phyloP scores from a whole-genome alignment of 2,888 invertebrate species.

The Athetis lepigone region DNA sequence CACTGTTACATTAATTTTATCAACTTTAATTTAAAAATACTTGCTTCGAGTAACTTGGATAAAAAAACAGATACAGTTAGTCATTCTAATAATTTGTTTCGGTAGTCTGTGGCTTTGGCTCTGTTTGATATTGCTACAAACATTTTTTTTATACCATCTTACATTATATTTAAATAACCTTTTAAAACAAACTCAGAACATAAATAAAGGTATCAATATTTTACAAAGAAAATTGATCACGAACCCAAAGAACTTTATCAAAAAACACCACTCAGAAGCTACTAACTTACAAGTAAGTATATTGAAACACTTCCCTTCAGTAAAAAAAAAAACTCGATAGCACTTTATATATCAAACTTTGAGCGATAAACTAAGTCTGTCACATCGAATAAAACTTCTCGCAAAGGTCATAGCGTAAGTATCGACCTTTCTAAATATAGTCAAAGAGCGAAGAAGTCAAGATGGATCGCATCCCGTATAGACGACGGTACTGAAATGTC shows the following conservation, averaged over 20 bases:
- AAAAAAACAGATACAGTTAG: too few species aligned
- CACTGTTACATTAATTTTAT: conserved; percentile 6
- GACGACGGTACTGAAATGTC: conserved; percentile 13
- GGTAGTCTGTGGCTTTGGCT: too few species aligned
- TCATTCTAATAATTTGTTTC: too few species aligned
- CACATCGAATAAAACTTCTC: conserved; percentile 30
- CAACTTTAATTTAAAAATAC: not conserved
- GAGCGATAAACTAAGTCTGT: conserved; percentile 24
- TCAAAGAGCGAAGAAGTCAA: conserved; percentile 31
- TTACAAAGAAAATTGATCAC: not conserved
- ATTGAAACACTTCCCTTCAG: conserved; percentile 2
- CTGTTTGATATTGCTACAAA: too few species aligned
- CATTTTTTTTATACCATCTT: too few species aligned
- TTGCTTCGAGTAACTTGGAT: too few species aligned
- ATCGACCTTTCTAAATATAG: conserved; percentile 54
- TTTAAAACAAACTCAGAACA: too few species aligned
- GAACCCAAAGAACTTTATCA: not conserved
- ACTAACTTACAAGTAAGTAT: conserved; percentile 2
- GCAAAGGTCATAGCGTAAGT: conserved; percentile 15
- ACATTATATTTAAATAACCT: too few species aligned
- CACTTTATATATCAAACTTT: conserved; percentile 33
- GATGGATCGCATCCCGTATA: conserved; percentile 39
- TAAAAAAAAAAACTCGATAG: conserved; percentile 14
- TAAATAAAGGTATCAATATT: not conserved
- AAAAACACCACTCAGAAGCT: not conserved